Evolutionary conservation across 1,140 invertebrate genomes (phyloP).

Genomic region (Drosophila lacteicornis): DNA sequence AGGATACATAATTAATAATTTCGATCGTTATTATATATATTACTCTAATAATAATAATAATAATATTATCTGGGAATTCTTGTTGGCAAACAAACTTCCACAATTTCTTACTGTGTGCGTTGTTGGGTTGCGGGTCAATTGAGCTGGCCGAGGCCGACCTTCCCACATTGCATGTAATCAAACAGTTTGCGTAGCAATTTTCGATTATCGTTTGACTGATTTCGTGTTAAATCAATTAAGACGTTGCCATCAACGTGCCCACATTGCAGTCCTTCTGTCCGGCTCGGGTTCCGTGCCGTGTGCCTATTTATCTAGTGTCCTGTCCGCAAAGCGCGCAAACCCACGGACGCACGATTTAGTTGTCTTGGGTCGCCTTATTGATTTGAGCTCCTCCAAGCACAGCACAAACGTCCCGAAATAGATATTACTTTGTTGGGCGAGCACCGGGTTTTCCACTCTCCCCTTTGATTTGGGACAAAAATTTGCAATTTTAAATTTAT

Average conservation of each 20-base stretch:
- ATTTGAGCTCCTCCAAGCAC: conserved; percentile 34
- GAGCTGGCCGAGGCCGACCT: conserved; percentile 26
- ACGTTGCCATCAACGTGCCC: conserved; percentile 65
- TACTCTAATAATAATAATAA: too few relatives aligned
- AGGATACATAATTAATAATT: too few relatives aligned
- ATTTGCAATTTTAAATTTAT: conserved; percentile 82
- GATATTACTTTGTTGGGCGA: conserved; percentile 21
- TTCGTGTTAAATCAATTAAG: conserved; percentile 84
- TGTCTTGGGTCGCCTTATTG: conserved; percentile 60
- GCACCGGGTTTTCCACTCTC: neutral
- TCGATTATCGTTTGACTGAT: conserved; percentile 84
- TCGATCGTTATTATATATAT: too few relatives aligned
- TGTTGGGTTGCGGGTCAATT: conserved; percentile 30
- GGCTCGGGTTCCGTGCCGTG: conserved; percentile 63
- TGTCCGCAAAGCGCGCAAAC: conserved; percentile 35
- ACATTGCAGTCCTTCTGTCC: conserved; percentile 45
- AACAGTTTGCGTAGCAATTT: conserved; percentile 84
- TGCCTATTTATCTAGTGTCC: conserved; percentile 76
- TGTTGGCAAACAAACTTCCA: too few relatives aligned
- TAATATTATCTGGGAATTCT: too few relatives aligned
- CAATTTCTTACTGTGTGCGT: neutral
- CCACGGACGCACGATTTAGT: conserved; percentile 50
- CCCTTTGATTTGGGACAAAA: conserved; percentile 54
- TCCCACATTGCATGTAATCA: conserved; percentile 80
- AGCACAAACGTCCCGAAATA: conserved; percentile 3